These are phyloP conservation scores for Acrocephalus arundinaceus DNA, from an alignment of 2,113 vertebrate species.

Conservation along the genomic window DNA sequence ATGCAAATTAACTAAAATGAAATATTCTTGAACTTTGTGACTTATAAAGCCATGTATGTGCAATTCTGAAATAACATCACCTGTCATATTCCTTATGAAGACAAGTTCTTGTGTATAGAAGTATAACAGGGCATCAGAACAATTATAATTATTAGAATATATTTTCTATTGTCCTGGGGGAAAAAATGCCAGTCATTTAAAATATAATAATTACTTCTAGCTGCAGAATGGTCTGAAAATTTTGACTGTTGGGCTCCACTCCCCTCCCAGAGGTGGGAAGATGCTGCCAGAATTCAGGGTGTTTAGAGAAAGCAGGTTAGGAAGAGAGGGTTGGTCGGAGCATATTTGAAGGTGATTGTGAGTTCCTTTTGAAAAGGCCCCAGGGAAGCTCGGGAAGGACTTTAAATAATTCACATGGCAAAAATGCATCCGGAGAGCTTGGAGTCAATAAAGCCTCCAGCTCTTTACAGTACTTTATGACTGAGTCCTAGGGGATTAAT, in stretches of 20 bases:
- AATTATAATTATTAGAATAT: neutral
- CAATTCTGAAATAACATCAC: neutral
- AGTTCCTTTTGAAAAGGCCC: slow-evolving; percentile 32
- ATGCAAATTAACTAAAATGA: neutral
- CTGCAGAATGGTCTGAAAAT: neutral
- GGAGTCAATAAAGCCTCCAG: slow-evolving; percentile 48
- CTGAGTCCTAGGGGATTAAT: slow-evolving; percentile 28
- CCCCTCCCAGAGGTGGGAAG: neutral
- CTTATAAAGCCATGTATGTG: neutral
- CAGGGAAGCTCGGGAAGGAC: neutral
- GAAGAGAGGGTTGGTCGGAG: neutral
- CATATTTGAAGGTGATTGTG: neutral
- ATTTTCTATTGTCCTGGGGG: neutral
- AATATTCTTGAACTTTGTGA: neutral
- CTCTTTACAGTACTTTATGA: slow-evolving; percentile 11
- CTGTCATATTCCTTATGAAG: neutral
- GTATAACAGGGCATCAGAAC: neutral
- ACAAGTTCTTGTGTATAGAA: neutral
- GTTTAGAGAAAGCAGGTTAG: neutral
- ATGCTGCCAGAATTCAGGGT: neutral
- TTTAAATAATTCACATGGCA: slow-evolving; percentile 48
- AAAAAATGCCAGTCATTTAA: neutral
- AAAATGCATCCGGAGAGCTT: slow-evolving; percentile 27
- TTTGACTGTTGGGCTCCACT: neutral
- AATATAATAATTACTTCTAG: neutral